These are phyloP conservation scores for Lasioglossum villosulum DNA, from an alignment of 2,888 invertebrate species.

Conservation along the genomic window DNA sequence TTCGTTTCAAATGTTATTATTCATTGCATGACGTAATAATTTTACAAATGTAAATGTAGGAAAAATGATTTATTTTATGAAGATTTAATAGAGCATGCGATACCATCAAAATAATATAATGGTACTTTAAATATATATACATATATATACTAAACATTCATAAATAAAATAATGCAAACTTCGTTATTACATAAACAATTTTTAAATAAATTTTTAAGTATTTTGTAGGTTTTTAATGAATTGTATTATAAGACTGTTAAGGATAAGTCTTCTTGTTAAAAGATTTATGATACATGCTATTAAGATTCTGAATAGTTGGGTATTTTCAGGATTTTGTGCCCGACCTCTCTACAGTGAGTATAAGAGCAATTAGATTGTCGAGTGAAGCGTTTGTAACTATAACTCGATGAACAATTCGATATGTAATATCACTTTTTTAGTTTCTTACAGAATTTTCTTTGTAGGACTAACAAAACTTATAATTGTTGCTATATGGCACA, in stretches of 20 bases:
- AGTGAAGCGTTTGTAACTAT: conserved; percentile 83
- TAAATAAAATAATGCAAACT: neutral
- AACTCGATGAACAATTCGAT: conserved; percentile 76
- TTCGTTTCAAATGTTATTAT: conserved; percentile 12
- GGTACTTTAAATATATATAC: neutral
- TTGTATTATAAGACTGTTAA: conserved; percentile 24
- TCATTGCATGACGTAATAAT: conserved; percentile 21
- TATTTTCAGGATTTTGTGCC: conserved; percentile 86
- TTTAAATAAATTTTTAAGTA: conserved; percentile 21
- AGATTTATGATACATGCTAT: conserved; percentile 45
- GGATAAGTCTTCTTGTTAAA: conserved; percentile 40
- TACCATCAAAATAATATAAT: conserved; percentile 10
- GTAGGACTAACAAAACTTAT: conserved; percentile 82
- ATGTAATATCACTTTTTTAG: conserved; percentile 71
- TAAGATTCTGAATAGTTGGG: conserved; percentile 82
- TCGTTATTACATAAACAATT: conserved; percentile 1
- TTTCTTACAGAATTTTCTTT: conserved; percentile 74
- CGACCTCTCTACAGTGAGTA: conserved; percentile 86
- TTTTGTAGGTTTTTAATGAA: conserved; percentile 19
- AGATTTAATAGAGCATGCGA: conserved; percentile 34
- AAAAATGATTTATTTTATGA: conserved; percentile 24
- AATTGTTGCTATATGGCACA: conserved; percentile 71
- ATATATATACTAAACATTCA: neutral
- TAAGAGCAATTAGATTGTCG: conserved; percentile 80
- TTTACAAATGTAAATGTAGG: conserved; percentile 29